Conservation (phyloP, 2,797 vertebrate genomes). For the Darevskia mixta region DNA sequence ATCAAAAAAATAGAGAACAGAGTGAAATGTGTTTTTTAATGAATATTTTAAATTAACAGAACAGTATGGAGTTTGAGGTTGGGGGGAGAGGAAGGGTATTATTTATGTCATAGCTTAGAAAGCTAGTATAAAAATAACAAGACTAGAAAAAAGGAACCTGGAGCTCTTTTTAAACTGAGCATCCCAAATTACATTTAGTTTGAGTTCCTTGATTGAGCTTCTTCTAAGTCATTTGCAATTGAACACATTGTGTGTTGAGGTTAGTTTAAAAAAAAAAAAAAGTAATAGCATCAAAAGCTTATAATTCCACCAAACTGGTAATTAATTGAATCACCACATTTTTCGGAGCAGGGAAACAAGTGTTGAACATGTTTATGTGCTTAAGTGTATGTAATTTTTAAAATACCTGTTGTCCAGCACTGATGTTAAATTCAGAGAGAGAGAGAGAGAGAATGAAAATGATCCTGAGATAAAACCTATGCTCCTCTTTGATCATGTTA, state of each 20-base stretch:
- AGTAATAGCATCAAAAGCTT: neutral
- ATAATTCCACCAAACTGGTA: neutral
- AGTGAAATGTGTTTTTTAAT: neutral
- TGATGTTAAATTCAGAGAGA: neutral
- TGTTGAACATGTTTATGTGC: neutral
- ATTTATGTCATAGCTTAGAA: slow-evolving; percentile 7
- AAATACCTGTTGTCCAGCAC: no score
- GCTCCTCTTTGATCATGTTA: neutral
- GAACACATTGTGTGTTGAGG: neutral
- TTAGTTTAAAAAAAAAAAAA: no score
- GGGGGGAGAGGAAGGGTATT: neutral
- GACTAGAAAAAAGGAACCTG: neutral
- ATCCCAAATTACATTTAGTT: slow-evolving; percentile 18
- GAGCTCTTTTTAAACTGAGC: neutral
- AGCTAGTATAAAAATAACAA: neutral
- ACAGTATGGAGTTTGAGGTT: neutral
- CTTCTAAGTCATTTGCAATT: slow-evolving; percentile 8
- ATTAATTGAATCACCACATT: neutral
- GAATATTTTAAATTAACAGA: slow-evolving; percentile 3
- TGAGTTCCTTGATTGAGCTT: slow-evolving; percentile 7
- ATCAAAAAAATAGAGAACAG: neutral
- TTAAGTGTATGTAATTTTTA: neutral
- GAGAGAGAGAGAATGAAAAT: neutral
- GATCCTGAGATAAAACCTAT: neutral
- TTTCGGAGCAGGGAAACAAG: neutral